Evolutionary conservation across 2,888 invertebrate species (phyloP).

Genomic region (Eurytoma californica): DNA sequence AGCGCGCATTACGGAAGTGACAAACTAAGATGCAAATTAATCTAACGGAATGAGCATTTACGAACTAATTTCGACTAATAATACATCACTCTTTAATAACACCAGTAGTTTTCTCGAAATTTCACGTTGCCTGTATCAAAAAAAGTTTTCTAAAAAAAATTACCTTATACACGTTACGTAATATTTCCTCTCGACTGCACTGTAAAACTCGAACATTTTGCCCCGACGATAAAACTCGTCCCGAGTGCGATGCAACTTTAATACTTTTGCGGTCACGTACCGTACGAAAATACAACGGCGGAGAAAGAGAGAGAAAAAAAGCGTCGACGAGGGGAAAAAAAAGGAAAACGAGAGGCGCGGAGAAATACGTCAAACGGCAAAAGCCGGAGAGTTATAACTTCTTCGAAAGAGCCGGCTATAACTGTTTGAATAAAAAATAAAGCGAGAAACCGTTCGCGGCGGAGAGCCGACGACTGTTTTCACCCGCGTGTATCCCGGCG

Average conservation of each 20-base stretch:
- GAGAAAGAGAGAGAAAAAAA: not conserved
- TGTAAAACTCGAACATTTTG: not conserved
- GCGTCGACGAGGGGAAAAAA: too few relatives aligned
- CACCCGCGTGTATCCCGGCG: not conserved
- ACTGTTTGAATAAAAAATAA: constrained; percentile 24
- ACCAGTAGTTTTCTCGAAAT: too few relatives aligned
- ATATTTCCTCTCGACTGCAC: too few relatives aligned
- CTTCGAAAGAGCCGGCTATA: not conserved
- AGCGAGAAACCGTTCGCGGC: not conserved
- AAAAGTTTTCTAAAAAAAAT: too few relatives aligned
- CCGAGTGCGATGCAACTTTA: not conserved
- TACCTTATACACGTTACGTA: too few relatives aligned
- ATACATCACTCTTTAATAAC: too few relatives aligned
- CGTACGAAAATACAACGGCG: not conserved
- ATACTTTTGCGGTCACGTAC: not conserved
- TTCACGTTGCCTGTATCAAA: too few relatives aligned
- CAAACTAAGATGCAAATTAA: too few relatives aligned
- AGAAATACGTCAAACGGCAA: not conserved
- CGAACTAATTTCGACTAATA: too few relatives aligned
- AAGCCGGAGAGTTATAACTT: constrained; percentile 4
- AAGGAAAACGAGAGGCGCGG: too few relatives aligned
- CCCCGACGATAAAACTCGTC: not conserved
- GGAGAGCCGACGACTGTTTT: constrained; percentile 15
- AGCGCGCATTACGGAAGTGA: too few relatives aligned
- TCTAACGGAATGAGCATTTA: too few relatives aligned